Conservation (phyloP, 2,113 vertebrate genomes). For the Anguilla japonica region DNA sequence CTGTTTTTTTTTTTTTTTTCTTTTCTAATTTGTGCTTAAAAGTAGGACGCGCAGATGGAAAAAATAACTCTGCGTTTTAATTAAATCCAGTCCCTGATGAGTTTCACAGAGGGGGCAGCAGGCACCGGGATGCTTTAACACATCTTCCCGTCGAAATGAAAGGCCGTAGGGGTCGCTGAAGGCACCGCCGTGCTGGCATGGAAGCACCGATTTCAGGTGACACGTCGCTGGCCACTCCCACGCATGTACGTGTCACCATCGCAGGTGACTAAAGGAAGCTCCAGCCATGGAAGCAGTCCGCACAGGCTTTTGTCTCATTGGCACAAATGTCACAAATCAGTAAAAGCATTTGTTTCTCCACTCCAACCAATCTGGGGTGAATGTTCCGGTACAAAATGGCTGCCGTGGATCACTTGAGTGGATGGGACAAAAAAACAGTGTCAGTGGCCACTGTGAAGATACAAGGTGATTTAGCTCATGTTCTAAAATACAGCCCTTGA, state of each 20-base stretch:
- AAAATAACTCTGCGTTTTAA: constrained; percentile 34
- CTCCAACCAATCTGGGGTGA: not conserved
- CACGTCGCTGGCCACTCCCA: not conserved
- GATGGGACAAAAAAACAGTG: not conserved
- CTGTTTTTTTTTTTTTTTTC: too few species aligned
- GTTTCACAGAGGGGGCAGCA: not conserved
- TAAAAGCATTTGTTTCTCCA: not conserved
- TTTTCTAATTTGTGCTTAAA: constrained; percentile 19
- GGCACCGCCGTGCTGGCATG: not conserved
- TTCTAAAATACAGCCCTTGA: not conserved
- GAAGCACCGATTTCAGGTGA: not conserved
- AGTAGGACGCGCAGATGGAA: constrained; percentile 28
- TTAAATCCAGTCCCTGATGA: constrained; percentile 35
- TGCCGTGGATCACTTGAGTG: not conserved
- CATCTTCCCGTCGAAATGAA: not conserved
- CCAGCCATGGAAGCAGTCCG: not conserved
- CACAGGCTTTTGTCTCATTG: not conserved
- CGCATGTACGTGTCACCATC: not conserved
- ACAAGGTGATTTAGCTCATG: not conserved
- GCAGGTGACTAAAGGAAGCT: not conserved
- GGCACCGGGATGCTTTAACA: not conserved
- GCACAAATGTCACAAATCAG: not conserved
- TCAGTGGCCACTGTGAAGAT: not conserved
- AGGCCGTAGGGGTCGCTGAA: not conserved
- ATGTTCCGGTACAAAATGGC: not conserved